These are phyloP conservation scores for Opisthograptis luteolata DNA, from an alignment of 2,888 invertebrate genomes.

Conservation along the genomic window DNA sequence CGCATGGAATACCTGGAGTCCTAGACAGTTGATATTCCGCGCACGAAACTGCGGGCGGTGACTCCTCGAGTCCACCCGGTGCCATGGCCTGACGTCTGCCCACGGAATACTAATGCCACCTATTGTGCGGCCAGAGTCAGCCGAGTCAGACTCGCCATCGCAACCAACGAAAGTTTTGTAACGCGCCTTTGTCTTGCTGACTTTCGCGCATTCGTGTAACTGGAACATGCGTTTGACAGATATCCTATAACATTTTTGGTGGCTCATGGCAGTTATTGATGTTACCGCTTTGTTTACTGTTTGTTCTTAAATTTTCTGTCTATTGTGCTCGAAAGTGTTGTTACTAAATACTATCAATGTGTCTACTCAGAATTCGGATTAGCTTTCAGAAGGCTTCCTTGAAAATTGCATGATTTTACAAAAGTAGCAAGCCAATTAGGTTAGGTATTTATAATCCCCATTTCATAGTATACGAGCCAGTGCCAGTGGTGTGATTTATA, in stretches of 20 bases:
- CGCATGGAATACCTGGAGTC: slow-evolving; percentile 64
- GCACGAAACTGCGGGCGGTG: slow-evolving; percentile 75
- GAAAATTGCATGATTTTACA: background rate
- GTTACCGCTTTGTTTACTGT: slow-evolving; percentile 35
- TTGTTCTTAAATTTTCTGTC: background rate
- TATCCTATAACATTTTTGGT: slow-evolving; percentile 30
- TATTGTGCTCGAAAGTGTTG: background rate
- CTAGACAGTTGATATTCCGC: slow-evolving; percentile 66
- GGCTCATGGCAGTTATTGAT: slow-evolving; percentile 21
- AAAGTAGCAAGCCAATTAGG: too few species aligned
- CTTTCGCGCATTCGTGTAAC: slow-evolving; percentile 60
- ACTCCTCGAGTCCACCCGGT: slow-evolving; percentile 75
- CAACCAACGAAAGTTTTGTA: slow-evolving; percentile 74
- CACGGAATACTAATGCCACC: slow-evolving; percentile 75
- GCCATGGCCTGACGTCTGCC: slow-evolving; percentile 61
- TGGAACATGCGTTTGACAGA: slow-evolving; percentile 31
- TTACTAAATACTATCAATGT: background rate
- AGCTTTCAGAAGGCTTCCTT: background rate
- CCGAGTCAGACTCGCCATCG: slow-evolving; percentile 49
- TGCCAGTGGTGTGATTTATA: slow-evolving; percentile 41
- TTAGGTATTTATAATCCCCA: slow-evolving; percentile 25
- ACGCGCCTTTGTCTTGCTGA: slow-evolving; percentile 72
- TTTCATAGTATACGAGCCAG: slow-evolving; percentile 50
- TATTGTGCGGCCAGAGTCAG: slow-evolving; percentile 57
- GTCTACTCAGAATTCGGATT: background rate